These are phyloP conservation scores for Caenorhabditis sp. DNA, from an alignment of 2,888 invertebrate genomes.

Conservation along the genomic window DNA sequence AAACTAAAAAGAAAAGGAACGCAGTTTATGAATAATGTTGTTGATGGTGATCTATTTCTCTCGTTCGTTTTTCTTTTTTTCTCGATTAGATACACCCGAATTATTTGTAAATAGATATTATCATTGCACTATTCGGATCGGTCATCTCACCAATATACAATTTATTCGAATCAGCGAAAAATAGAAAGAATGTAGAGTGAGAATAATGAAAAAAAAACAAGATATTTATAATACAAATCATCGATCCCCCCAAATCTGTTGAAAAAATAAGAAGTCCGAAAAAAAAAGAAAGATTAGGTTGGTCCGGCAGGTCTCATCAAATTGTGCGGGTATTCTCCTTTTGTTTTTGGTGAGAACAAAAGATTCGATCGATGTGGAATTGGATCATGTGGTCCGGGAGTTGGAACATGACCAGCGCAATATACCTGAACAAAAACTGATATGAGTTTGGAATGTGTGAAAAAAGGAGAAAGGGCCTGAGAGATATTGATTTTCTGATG, in stretches of 20 bases:
- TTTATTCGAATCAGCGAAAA: not conserved
- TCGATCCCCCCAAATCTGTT: not conserved
- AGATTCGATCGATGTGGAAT: constrained; percentile 71
- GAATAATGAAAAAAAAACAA: not conserved
- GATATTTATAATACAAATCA: not conserved
- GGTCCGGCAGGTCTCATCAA: constrained; percentile 67
- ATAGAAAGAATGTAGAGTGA: not conserved
- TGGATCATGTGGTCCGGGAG: constrained; percentile 71
- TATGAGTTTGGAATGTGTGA: not conserved
- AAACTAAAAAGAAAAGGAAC: too few relatives aligned
- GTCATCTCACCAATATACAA: not conserved
- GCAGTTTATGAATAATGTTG: too few relatives aligned
- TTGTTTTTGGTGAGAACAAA: constrained; percentile 70
- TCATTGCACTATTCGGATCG: not conserved
- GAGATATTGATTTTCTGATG: too few relatives aligned
- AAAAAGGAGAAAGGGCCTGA: too few relatives aligned
- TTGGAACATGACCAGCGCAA: constrained; percentile 71
- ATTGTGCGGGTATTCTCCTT: constrained; percentile 70
- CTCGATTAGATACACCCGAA: too few relatives aligned
- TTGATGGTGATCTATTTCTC: too few relatives aligned
- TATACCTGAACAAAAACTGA: constrained; percentile 62
- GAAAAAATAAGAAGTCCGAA: not conserved
- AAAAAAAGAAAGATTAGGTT: constrained; percentile 30
- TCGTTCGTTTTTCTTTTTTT: too few relatives aligned
- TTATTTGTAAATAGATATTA: not conserved